phyloP scores from a whole-genome alignment of 1,140 invertebrate species.

The Drosophila nigromelanica region DNA sequence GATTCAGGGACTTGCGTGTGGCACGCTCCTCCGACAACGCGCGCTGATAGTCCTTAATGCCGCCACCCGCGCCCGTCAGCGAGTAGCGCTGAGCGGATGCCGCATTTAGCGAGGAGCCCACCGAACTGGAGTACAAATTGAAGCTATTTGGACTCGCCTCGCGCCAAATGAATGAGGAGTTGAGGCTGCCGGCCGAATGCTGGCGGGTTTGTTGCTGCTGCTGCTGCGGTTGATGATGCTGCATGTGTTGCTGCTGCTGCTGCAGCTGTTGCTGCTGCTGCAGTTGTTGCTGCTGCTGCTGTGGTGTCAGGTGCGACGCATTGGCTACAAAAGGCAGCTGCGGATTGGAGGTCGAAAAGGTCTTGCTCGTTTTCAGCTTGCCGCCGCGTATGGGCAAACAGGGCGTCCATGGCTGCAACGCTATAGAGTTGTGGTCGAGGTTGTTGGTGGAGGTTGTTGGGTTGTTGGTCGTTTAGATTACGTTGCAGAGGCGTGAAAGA shows the following conservation, averaged over 20 bases:
- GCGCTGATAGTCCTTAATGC: conserved; percentile 74
- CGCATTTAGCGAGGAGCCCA: conserved; percentile 71
- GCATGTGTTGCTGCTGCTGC: conserved; percentile 27
- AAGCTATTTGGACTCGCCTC: conserved; percentile 84
- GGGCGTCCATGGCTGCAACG: conserved; percentile 83
- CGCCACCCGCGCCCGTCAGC: conserved; percentile 34
- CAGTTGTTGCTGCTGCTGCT: conserved; percentile 41
- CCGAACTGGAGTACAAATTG: conserved; percentile 82
- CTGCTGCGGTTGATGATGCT: conserved; percentile 27
- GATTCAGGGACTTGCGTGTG: conserved; percentile 72
- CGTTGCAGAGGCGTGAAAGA: conserved; percentile 51
- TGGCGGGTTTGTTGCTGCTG: conserved; percentile 46
- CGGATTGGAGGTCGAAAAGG: conserved; percentile 83
- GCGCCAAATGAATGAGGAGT: conserved; percentile 83
- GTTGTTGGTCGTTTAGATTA: conserved; percentile 35
- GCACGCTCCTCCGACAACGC: conserved; percentile 79
- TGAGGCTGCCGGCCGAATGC: conserved; percentile 74
- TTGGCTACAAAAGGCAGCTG: conserved; percentile 79
- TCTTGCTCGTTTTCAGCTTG: conserved; percentile 83
- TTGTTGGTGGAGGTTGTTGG: conserved; percentile 42
- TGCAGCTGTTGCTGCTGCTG: conserved; percentile 28
- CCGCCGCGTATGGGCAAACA: conserved; percentile 83
- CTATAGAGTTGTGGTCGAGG: conserved; percentile 56
- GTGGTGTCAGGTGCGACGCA: conserved; percentile 34
- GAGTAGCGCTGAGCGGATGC: conserved; percentile 66